Percentiles rank a stretch among this genome's conserved stretches.
Conservation (phyloP, 2,113 vertebrate species). For the Hylia prasina region DNA sequence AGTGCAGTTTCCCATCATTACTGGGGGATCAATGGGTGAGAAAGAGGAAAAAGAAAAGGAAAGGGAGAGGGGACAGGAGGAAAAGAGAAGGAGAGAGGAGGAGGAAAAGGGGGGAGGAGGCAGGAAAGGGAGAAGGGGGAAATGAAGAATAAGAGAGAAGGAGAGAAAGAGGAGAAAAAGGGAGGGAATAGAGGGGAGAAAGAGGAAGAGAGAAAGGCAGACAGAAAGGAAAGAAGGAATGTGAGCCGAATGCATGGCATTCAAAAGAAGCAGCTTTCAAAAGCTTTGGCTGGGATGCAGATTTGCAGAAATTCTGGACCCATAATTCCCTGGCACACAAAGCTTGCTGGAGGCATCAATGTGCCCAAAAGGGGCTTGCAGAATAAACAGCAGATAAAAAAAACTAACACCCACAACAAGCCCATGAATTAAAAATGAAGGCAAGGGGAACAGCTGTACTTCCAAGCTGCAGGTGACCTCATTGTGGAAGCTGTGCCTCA, state of each 20-base stretch:
- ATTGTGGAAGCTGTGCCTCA: conserved; percentile 1
- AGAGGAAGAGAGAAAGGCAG: background rate
- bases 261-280: conserved; percentile 66
- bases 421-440: conserved; percentile 58
- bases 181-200: background rate
- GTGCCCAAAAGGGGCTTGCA: conserved; percentile 55
- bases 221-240: conserved; percentile 15
- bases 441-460: conserved; percentile 30
- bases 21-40: background rate
- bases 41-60: background rate
- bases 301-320: conserved; percentile 62
- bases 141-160: background rate
- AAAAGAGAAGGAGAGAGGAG: background rate
- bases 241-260: conserved; percentile 44
- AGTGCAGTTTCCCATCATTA: background rate
- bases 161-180: background rate
- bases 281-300: conserved; percentile 64
- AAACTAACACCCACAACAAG: conserved; percentile 48
- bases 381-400: conserved; percentile 60
- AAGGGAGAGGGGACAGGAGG: background rate
- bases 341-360: conserved; percentile 61
- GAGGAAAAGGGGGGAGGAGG: background rate
- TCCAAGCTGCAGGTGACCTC: conserved; percentile 42
- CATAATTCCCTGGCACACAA: conserved; percentile 63
- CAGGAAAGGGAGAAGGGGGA: background rate